Conservation (phyloP, 2,888 invertebrate species). For the Muscina levida region DNA sequence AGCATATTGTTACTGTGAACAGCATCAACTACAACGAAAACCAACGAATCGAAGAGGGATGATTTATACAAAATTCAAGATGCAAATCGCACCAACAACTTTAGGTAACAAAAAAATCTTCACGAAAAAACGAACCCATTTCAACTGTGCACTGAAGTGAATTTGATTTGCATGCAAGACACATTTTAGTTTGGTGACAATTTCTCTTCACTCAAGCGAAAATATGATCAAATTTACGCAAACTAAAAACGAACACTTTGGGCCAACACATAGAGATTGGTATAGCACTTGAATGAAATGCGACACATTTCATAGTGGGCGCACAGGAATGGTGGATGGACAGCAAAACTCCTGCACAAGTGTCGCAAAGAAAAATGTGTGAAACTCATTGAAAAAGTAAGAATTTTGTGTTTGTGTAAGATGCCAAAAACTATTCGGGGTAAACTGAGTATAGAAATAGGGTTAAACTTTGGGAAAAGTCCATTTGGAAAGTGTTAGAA, state of each 20-base stretch:
- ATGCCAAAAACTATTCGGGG: too few relatives aligned
- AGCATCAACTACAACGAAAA: too few relatives aligned
- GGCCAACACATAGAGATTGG: constrained; percentile 4
- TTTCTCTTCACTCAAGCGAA: neutral
- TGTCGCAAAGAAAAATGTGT: neutral
- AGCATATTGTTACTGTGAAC: too few relatives aligned
- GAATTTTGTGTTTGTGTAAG: too few relatives aligned
- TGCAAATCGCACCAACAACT: neutral
- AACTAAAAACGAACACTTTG: neutral
- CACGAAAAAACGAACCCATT: constrained; percentile 1
- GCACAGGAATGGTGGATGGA: neutral
- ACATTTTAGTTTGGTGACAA: constrained; percentile 16
- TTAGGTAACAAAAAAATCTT: constrained; percentile 2
- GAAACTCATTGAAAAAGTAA: neutral
- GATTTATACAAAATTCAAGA: too few relatives aligned
- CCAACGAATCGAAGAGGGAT: too few relatives aligned
- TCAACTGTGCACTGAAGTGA: neutral
- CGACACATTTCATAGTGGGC: neutral
- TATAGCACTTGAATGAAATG: neutral
- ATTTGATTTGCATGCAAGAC: constrained; percentile 22
- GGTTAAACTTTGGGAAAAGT: too few relatives aligned
- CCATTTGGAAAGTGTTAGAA: too few relatives aligned
- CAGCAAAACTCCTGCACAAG: neutral
- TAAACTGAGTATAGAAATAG: too few relatives aligned
- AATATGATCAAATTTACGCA: constrained; percentile 11